Base-by-base conservation (phyloP, 2,113 vertebrate species). In the Taurulus bubalis region DNA sequence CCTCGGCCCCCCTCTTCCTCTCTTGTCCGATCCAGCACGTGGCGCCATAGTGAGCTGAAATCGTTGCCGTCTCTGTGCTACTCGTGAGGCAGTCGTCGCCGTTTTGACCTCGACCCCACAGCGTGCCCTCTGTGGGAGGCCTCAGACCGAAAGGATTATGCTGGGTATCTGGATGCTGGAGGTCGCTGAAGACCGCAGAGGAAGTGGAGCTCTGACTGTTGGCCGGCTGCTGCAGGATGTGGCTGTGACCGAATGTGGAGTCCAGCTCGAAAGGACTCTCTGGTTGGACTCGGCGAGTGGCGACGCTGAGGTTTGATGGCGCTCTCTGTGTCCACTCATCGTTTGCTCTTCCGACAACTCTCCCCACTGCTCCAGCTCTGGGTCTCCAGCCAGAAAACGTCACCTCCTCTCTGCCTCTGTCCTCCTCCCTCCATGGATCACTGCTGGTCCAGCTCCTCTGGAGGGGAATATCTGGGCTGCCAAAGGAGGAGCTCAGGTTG, bases 1-100 rank as follows among this genome's bases (percentile, higher is more conserved):
- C 42, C 3, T 79, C 83, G 18, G 64, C 74, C 0, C 76, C 86
- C 86, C 95, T 94, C 89, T 94, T 96, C 90, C 84, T 91, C 84
- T 93, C 93, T 45, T 63, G 62, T 42, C 90, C 87, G 1, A 63
- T 82, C 82, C 86, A 85, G 78, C 8, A 79, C 36, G 24, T 86
- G 40, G 86, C 75, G 26, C 87, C 67, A 4, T 86, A 91, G 11
- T 49, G 32, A 0, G 58, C 18, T 4, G 87, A 71, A 16, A 11
- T 3, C 9, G 68, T 4, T 11, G 67, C 26, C 2, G 22, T 51
- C 4, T 60, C 63, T 71, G 15, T 11, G 0, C 2, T 47, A 6
- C 7, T 32, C 34, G 12, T 24, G 30, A 85, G 38, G 8, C 12
- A 38, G 18, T 63, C 3, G 2, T 6, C 26, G 38, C 32, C 22